phyloP scores from a whole-genome alignment of 1,140 invertebrate genomes.

The Agrypnia vestita region DNA sequence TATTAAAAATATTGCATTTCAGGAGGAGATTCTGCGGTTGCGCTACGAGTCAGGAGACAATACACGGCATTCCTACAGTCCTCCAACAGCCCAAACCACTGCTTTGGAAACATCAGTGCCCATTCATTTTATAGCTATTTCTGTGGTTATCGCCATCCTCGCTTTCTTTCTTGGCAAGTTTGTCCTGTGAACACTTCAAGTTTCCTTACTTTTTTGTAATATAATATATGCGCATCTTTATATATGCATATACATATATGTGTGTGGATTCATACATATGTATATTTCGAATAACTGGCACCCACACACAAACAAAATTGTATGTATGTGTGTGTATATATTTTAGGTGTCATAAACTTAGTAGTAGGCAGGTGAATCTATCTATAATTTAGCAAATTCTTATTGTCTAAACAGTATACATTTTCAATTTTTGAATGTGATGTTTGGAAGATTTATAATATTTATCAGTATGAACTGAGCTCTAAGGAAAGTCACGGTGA shows the following conservation, averaged over 20 bases:
- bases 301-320: constrained; percentile 11
- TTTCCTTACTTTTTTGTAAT: constrained; percentile 28
- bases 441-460: too few species aligned
- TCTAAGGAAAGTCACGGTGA: too few species aligned
- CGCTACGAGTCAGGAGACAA: constrained; percentile 38
- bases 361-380: constrained; percentile 38
- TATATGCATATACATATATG: constrained; percentile 41
- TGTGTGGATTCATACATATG: not conserved
- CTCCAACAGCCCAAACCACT: constrained; percentile 40
- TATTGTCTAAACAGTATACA: not conserved
- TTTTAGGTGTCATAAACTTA: constrained; percentile 21
- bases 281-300: constrained; percentile 16
- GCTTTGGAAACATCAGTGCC: constrained; percentile 18
- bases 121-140: constrained; percentile 38
- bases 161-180: constrained; percentile 55
- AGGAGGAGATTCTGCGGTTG: constrained; percentile 53
- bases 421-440: too few species aligned
- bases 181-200: constrained; percentile 36
- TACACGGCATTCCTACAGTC: constrained; percentile 42
- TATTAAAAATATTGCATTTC: constrained; percentile 17
- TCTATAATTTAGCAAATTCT: constrained; percentile 15
- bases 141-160: constrained; percentile 46
- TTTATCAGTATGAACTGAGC: too few species aligned
- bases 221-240: constrained; percentile 35
- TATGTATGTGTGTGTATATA: constrained; percentile 26